phyloP scores from a whole-genome alignment of 2,888 invertebrate species.

The Tricholauxania praeusta region DNA sequence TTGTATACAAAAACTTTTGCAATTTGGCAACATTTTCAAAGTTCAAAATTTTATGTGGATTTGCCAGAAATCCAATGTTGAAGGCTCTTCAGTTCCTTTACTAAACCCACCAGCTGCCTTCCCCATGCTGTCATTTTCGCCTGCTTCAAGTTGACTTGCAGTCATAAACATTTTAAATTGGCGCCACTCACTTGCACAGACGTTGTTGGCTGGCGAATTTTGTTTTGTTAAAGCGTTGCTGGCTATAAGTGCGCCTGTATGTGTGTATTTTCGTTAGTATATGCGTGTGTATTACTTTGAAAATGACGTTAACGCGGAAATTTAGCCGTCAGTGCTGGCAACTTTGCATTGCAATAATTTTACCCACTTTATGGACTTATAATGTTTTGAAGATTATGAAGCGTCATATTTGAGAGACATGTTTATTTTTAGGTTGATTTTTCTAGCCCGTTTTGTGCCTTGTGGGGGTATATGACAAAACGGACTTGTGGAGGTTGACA shows the following conservation, averaged over 20 bases:
- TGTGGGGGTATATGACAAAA: not conserved
- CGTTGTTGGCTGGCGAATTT: not conserved
- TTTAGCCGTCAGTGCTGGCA: conserved; percentile 9
- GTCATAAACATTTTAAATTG: conserved; percentile 24
- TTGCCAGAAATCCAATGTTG: not conserved
- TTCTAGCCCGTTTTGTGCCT: not conserved
- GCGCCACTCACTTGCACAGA: conserved; percentile 21
- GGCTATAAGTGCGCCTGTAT: not conserved
- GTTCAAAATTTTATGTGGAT: conserved; percentile 13
- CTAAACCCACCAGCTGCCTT: too few relatives aligned
- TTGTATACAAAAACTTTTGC: conserved; percentile 10
- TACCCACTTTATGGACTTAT: conserved; percentile 16
- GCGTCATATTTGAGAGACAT: conserved; percentile 13
- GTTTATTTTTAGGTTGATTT: not conserved
- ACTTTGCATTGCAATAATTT: conserved; percentile 16
- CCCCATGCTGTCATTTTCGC: not conserved
- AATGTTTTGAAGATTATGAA: conserved; percentile 22
- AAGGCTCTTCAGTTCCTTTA: too few relatives aligned
- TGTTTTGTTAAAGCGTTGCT: not conserved
- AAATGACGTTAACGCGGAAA: not conserved
- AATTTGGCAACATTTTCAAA: conserved; percentile 21
- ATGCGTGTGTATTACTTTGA: not conserved
- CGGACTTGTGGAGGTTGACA: too few relatives aligned
- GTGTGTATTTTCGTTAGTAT: not conserved
- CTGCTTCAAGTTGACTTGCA: conserved; percentile 6